Conservation (phyloP, 2,113 vertebrate genomes). For the Ascaphus truei region DNA sequence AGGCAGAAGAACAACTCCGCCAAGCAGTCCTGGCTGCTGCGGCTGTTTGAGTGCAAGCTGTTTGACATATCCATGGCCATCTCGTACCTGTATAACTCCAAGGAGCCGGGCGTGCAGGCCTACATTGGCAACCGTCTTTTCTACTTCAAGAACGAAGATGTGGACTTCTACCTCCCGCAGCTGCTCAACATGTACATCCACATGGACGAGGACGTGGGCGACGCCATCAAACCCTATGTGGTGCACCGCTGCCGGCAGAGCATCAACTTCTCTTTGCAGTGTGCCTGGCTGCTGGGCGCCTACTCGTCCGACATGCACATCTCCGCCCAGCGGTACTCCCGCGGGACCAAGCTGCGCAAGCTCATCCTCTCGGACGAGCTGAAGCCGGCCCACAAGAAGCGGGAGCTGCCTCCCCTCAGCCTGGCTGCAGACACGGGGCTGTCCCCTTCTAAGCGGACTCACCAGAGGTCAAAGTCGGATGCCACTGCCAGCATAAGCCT, state of each 20-base stretch:
- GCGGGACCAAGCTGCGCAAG: conserved; percentile 86
- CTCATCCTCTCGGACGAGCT: conserved; percentile 93
- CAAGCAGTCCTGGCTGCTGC: conserved; percentile 91
- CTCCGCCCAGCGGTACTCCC: conserved; percentile 88
- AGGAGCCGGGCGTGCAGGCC: conserved; percentile 92
- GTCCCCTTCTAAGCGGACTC: conserved; percentile 91
- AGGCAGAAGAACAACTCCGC: conserved; percentile 81
- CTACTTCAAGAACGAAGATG: conserved; percentile 83
- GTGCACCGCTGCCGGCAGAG: conserved; percentile 96
- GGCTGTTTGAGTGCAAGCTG: conserved; percentile 92
- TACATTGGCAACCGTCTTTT: conserved; percentile 94
- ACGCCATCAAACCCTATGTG: conserved; percentile 94
- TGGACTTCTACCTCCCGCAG: conserved; percentile 93
- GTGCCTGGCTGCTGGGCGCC: conserved; percentile 86
- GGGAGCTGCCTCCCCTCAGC: conserved; percentile 59
- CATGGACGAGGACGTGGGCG: conserved; percentile 94
- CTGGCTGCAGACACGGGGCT: conserved; percentile 62
- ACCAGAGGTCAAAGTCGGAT: conserved; percentile 95
- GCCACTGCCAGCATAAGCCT: conserved; percentile 87
- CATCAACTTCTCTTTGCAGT: conserved; percentile 87
- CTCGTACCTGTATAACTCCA: conserved; percentile 93
- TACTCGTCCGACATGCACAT: conserved; percentile 97
- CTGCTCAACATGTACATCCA: conserved; percentile 97
- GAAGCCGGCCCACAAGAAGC: conserved; percentile 71
- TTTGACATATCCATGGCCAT: conserved; percentile 98